phyloP scores from a whole-genome alignment of 2,113 vertebrate genomes.

The Calyptommatus sinebrachiatus region DNA sequence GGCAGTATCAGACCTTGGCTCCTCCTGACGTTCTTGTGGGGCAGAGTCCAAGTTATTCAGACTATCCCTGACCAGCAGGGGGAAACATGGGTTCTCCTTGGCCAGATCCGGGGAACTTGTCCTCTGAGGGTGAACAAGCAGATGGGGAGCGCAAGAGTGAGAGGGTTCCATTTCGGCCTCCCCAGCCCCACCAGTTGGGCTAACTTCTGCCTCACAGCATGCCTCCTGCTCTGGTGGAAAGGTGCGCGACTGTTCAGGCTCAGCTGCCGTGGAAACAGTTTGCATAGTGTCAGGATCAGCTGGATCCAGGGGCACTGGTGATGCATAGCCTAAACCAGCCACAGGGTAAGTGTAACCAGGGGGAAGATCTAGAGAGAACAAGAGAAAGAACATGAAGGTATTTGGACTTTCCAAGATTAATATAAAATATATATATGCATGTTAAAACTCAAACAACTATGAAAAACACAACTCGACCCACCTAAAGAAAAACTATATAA shows the following conservation, averaged over 20 bases:
- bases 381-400: fast-evolving
- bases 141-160: constrained; percentile 34
- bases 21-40: constrained; percentile 26
- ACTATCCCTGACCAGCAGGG: constrained; percentile 35
- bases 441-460: not conserved
- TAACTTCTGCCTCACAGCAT: constrained; percentile 26
- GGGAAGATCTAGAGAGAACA: constrained; percentile 77
- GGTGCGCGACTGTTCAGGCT: constrained; percentile 69
- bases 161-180: constrained; percentile 10
- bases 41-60: constrained; percentile 29
- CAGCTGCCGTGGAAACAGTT: constrained; percentile 57
- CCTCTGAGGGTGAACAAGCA: constrained; percentile 50
- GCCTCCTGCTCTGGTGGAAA: constrained; percentile 57
- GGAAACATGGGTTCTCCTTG: constrained; percentile 4
- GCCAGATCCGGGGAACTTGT: constrained; percentile 37
- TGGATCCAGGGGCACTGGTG: constrained; percentile 76
- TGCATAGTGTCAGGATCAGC: constrained; percentile 84
- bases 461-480: not conserved
- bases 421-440: not conserved
- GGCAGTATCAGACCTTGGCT: constrained; percentile 58
- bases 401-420: not conserved
- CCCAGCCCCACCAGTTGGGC: constrained; percentile 15
- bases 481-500: not conserved
- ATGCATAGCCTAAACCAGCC: constrained; percentile 77
- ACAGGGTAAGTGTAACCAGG: constrained; percentile 81